A percentile compares a stretch with the other conserved stretches of the same genome.
These are phyloP conservation scores for Kryptolebias marmoratus DNA, from an alignment of 2,113 vertebrate genomes.

Conservation along the genomic window DNA sequence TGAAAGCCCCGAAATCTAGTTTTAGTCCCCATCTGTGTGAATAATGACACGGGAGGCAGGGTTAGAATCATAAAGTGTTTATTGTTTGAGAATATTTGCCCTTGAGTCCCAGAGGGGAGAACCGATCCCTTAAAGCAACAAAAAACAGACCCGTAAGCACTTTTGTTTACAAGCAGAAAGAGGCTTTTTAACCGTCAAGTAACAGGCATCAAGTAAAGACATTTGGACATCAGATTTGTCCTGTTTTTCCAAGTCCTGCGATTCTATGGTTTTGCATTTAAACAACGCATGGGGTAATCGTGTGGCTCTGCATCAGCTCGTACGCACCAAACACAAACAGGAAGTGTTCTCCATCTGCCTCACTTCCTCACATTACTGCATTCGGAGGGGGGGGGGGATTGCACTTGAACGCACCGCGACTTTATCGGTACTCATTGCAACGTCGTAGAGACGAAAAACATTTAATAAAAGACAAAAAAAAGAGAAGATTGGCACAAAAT, in stretches of 20 bases:
- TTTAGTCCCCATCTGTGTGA: too few species aligned
- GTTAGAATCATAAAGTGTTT: conserved; percentile 43
- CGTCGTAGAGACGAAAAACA: too few species aligned
- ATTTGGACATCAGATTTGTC: neutral
- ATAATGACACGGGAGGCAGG: conserved; percentile 17
- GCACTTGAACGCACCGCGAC: neutral
- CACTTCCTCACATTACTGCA: neutral
- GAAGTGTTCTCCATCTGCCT: too few species aligned
- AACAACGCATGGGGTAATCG: neutral
- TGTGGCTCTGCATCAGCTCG: neutral
- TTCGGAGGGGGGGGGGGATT: neutral
- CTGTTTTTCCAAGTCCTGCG: conserved; percentile 1
- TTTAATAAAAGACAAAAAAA: too few species aligned
- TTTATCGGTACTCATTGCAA: too few species aligned
- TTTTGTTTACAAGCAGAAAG: conserved; percentile 12
- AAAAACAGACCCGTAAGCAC: neutral
- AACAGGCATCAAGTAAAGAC: conserved; percentile 8
- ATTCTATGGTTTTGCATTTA: conserved; percentile 26
- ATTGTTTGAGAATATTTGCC: conserved; percentile 46
- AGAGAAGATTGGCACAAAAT: too few species aligned
- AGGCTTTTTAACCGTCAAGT: conserved; percentile 27
- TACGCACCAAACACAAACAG: neutral
- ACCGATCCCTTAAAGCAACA: conserved; percentile 17
- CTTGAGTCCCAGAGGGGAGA: conserved; percentile 12
- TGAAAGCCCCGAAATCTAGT: too few species aligned